phyloP scores from a whole-genome alignment of 2,797 vertebrate genomes.

The Danio aesculapii region DNA sequence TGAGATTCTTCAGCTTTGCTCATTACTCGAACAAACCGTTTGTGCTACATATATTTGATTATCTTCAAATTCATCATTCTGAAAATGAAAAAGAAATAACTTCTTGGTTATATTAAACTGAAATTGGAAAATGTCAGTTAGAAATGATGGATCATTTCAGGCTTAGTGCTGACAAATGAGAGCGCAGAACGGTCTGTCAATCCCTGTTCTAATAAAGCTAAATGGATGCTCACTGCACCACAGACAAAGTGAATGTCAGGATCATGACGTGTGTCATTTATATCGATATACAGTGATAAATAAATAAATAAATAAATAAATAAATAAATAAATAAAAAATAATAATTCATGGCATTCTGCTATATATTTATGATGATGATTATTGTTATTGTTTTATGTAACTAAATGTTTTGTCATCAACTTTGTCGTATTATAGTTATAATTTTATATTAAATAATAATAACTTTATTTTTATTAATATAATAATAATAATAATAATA shows the following conservation, averaged over 20 bases:
- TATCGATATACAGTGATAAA: background rate
- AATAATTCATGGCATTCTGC: too few species aligned
- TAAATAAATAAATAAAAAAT: too few species aligned
- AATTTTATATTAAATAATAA: too few species aligned
- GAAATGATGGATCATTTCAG: slow-evolving; percentile 44
- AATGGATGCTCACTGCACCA: slow-evolving; percentile 51
- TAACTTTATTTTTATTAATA: too few species aligned
- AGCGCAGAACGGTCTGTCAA: slow-evolving; percentile 31
- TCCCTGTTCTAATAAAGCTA: slow-evolving; percentile 40
- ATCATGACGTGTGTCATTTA: background rate
- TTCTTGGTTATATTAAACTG: slow-evolving; percentile 62
- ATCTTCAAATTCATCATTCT: slow-evolving; percentile 32
- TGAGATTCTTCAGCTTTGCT: background rate
- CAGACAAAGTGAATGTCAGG: slow-evolving; percentile 39
- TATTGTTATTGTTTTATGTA: too few species aligned
- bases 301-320: too few species aligned
- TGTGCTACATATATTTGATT: slow-evolving; percentile 34
- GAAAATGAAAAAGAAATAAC: slow-evolving; percentile 36
- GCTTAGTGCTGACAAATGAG: slow-evolving; percentile 56
- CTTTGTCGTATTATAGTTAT: too few species aligned
- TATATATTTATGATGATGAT: too few species aligned
- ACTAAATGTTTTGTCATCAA: too few species aligned
- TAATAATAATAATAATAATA: too few species aligned
- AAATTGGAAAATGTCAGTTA: slow-evolving; percentile 62
- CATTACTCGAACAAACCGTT: slow-evolving; percentile 22